Conservation (phyloP, 2,113 vertebrate genomes). For the Phylloscopus whistleri region DNA sequence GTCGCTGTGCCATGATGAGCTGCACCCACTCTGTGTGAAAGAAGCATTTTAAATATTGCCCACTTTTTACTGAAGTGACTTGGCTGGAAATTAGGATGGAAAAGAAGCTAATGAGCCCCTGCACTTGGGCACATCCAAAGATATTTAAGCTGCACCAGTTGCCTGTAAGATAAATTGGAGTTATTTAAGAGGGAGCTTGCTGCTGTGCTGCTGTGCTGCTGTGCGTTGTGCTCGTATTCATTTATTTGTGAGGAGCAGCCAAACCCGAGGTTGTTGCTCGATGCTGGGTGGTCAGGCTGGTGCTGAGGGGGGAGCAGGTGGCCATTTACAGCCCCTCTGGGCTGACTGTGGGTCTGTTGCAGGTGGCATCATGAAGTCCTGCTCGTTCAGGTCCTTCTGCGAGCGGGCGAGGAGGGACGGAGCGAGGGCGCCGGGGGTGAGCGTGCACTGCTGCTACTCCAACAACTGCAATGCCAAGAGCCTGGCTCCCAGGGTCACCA, state of each 20-base stretch:
- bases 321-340: background rate
- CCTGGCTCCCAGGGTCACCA: slow-evolving; percentile 32
- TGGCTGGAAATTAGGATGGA: background rate
- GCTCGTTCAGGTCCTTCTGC: slow-evolving; percentile 88
- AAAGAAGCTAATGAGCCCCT: background rate
- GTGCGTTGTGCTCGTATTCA: fast-evolving
- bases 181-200: background rate
- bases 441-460: slow-evolving; percentile 85
- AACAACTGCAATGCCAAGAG: slow-evolving; percentile 81
- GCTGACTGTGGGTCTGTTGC: slow-evolving; percentile 28
- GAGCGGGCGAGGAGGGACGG: slow-evolving; percentile 83
- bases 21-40: fast-evolving
- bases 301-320: background rate
- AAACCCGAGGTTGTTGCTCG: fast-evolving
- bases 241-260: background rate
- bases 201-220: background rate
- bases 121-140: background rate
- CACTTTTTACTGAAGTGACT: background rate
- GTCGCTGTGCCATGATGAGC: fast-evolving
- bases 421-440: slow-evolving; percentile 77
- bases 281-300: background rate
- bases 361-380: slow-evolving; percentile 90
- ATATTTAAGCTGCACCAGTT: background rate
- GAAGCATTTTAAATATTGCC: background rate
- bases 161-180: background rate